These are phyloP conservation scores for Panagrolaimus sp. DNA, from an alignment of 1,140 invertebrate species.

Conservation along the genomic window DNA sequence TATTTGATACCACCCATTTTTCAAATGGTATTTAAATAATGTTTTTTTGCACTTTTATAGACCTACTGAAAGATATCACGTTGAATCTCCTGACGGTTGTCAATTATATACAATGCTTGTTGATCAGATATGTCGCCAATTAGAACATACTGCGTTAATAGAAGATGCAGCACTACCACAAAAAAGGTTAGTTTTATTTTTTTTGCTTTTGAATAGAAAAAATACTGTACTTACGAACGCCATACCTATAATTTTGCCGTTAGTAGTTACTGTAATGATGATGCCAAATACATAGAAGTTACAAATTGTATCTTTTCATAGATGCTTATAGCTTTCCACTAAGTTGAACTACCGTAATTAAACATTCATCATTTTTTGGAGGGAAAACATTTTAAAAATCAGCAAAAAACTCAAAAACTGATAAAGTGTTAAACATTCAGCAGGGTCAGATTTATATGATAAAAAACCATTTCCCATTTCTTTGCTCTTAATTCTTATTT, in stretches of 20 bases:
- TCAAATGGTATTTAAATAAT: not conserved
- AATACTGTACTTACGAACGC: not conserved
- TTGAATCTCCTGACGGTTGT: slow-evolving; percentile 44
- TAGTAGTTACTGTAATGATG: no score
- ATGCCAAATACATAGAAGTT: no score
- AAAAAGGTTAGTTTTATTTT: slow-evolving; percentile 28
- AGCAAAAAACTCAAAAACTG: no score
- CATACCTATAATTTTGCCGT: not conserved
- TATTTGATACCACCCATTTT: not conserved
- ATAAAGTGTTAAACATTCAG: no score
- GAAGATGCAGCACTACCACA: slow-evolving; percentile 19
- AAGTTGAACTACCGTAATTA: no score
- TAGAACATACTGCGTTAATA: slow-evolving; percentile 28
- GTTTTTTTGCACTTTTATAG: not conserved
- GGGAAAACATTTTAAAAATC: no score
- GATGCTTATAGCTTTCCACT: no score
- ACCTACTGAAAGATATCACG: slow-evolving; percentile 27
- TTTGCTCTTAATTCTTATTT: no score
- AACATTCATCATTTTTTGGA: no score
- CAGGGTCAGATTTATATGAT: no score
- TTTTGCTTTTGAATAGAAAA: not conserved
- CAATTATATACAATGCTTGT: slow-evolving; percentile 39
- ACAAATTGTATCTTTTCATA: no score
- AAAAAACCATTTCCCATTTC: no score
- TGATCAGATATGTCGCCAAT: slow-evolving; percentile 35